phyloP scores from a whole-genome alignment of 2,888 invertebrate species.

The Drosophila colorata region DNA sequence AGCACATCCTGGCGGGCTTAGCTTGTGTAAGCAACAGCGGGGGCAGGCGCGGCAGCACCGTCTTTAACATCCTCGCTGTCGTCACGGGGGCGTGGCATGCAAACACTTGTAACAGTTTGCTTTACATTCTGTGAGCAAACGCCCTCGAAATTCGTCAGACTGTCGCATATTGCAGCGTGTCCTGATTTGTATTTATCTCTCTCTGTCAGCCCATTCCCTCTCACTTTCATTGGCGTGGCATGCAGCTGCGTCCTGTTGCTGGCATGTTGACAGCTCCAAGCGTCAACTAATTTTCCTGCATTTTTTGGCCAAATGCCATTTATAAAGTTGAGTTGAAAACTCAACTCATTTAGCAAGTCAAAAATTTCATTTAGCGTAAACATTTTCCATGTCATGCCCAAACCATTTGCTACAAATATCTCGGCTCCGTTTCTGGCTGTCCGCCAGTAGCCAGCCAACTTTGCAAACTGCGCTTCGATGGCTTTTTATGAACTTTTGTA shows the following conservation, averaged over 20 bases:
- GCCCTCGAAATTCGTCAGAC: slow-evolving; percentile 26
- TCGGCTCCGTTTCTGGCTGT: neutral
- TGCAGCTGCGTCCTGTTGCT: slow-evolving; percentile 44
- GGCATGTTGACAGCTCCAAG: slow-evolving; percentile 58
- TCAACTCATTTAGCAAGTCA: slow-evolving; percentile 71
- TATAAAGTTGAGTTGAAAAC: slow-evolving; percentile 58
- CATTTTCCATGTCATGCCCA: slow-evolving; percentile 46
- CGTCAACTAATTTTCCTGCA: slow-evolving; percentile 51
- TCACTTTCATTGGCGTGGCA: slow-evolving; percentile 3
- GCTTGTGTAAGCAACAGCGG: slow-evolving; percentile 63
- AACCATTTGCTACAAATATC: slow-evolving; percentile 21
- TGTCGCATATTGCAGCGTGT: slow-evolving; percentile 35
- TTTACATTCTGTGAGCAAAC: slow-evolving; percentile 52
- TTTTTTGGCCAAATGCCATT: slow-evolving; percentile 48
- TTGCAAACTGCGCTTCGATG: slow-evolving; percentile 59
- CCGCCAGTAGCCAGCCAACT: slow-evolving; percentile 29
- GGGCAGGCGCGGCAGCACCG: neutral
- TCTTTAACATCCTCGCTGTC: slow-evolving; percentile 4
- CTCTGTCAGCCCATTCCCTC: neutral
- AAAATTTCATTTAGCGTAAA: slow-evolving; percentile 72
- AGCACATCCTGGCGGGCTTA: slow-evolving; percentile 67
- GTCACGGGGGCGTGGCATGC: slow-evolving; percentile 33
- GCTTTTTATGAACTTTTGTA: slow-evolving; percentile 68
- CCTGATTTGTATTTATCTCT: slow-evolving; percentile 29
- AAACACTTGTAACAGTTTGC: slow-evolving; percentile 75